Evolutionary conservation across 1,140 invertebrate genomes (phyloP), one percentile per base, ranked within the genome.

Genomic region (Stratiolaelaps scimitus): DNA sequence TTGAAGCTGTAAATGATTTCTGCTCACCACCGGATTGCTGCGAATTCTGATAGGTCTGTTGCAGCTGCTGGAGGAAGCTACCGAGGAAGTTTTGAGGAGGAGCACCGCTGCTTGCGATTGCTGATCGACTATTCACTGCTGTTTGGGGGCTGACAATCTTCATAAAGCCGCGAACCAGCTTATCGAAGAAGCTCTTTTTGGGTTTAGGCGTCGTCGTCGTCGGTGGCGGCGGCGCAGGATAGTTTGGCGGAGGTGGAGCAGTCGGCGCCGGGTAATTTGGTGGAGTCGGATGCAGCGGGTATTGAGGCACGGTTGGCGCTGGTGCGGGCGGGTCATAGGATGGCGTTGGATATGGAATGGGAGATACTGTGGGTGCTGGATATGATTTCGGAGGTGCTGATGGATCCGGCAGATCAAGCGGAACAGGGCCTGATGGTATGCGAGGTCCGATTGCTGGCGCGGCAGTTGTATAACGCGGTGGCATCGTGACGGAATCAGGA

Each of bases 141-240:
- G 26, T 26, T 10, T 60, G 53, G 26, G 53, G 53, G 2, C 26
- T 15, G 15, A 60, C 23, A 23, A 60, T 60, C 10, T 60, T 60
- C 53, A 60, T 26, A 4, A 60, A 26, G 15, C 53, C 53, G 17
- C 53, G 26, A 15, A 60, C 26, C 4, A 60, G 2, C 34, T 60
- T 60, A 34, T 60, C 53, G 15, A 60, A 26, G 23, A 60, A 60
- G 10, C 53, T 60, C 34, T 60, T 60, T 10, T 60, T 60, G 2
- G 53, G 53, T 26, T 60, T 60, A 23, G 53, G 53, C 20, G 53
- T 60, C 26, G 53, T 60, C 13, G 53, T 15, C 4, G 53, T 2
- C 17, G 53, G 53, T 10, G 34, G 17, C 15, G 47, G 47, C 7
- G 47, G 47, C 5, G 53, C 53, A 34, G 34, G 26, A 40, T 40